Evolutionary conservation across 2,797 vertebrate genomes (phyloP).

Genomic region (Telmatherina bonti): DNA sequence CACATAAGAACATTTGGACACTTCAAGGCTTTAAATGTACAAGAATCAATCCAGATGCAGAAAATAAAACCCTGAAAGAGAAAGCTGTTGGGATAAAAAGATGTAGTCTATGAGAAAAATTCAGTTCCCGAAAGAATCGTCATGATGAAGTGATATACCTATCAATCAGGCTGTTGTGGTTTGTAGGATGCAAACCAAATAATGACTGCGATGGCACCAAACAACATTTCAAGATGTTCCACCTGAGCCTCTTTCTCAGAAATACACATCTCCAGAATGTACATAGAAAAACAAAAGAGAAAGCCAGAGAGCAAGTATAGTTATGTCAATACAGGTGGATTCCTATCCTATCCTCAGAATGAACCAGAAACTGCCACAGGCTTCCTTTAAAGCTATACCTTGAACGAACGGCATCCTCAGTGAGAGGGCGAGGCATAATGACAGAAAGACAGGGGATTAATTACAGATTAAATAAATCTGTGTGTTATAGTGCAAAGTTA

Average conservation of each 20-base stretch:
- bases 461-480: slow-evolving; percentile 80
- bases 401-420: slow-evolving; percentile 67
- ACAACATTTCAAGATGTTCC: too few species aligned
- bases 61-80: background rate
- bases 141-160: slow-evolving; percentile 14
- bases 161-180: slow-evolving; percentile 9
- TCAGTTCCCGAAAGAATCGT: slow-evolving; percentile 2
- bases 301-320: slow-evolving; percentile 43
- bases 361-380: slow-evolving; percentile 85
- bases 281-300: slow-evolving; percentile 21
- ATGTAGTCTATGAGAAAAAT: slow-evolving; percentile 22
- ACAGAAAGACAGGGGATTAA: slow-evolving; percentile 80
- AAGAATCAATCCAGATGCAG: background rate
- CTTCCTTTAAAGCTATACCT: slow-evolving; percentile 77
- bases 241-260: too few species aligned
- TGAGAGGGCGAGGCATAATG: slow-evolving; percentile 70
- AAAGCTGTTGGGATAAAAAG: background rate
- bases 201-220: slow-evolving; percentile 11
- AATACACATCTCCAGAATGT: background rate
- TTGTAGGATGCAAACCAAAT: slow-evolving; percentile 18
- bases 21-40: slow-evolving; percentile 9
- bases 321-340: slow-evolving; percentile 76
- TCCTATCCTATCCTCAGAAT: slow-evolving; percentile 88
- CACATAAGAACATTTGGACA: slow-evolving; percentile 2
- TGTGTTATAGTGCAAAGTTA: slow-evolving; percentile 78